phyloP scores from a whole-genome alignment of 1,140 invertebrate species.

The Meloidogyne floridensis region DNA sequence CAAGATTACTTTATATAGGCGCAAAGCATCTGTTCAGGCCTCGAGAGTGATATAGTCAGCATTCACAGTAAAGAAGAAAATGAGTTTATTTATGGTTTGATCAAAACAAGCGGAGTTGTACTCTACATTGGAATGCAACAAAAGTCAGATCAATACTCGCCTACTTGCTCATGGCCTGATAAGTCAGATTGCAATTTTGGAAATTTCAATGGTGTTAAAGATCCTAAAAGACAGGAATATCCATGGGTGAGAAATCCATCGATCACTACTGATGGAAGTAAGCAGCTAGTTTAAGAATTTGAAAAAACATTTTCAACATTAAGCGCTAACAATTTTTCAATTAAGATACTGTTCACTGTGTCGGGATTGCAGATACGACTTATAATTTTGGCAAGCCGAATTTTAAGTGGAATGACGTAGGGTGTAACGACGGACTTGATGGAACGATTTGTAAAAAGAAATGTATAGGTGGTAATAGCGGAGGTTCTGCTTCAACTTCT shows the following conservation, averaged over 20 bases:
- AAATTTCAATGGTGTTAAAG: background rate
- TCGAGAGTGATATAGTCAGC: background rate
- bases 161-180: background rate
- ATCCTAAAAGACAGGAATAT: background rate
- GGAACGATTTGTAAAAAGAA: background rate
- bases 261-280: background rate
- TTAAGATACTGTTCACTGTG: background rate
- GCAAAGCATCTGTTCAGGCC: background rate
- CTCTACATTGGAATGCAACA: background rate
- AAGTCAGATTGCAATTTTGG: background rate
- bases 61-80: background rate
- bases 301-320: background rate
- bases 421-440: background rate
- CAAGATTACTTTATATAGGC: background rate
- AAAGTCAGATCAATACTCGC: background rate
- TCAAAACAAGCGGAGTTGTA: background rate
- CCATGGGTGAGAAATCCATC: background rate
- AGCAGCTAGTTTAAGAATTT: background rate
- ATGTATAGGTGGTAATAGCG: background rate
- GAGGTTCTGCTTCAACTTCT: background rate
- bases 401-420: background rate
- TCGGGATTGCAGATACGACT: background rate
- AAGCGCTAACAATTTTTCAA: background rate
- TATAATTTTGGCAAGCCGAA: background rate
- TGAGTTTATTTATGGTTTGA: background rate